Conservation (phyloP, 2,113 vertebrate genomes). For the Lycaon pictus region DNA sequence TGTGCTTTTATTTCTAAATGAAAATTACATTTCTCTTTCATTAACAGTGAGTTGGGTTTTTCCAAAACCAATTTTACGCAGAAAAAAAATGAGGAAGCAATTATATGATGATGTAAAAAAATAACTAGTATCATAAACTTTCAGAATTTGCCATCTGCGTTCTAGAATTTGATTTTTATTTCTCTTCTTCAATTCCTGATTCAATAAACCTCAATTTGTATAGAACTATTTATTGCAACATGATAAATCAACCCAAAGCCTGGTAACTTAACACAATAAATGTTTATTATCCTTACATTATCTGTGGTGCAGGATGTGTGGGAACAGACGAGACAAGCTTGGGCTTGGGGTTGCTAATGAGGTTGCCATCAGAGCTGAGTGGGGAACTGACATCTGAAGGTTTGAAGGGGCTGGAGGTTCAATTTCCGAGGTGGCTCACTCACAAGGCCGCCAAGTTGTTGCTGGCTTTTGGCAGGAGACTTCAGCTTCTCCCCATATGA, state of each 20-base stretch:
- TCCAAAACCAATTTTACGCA: neutral
- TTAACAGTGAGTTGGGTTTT: neutral
- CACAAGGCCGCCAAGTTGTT: neutral
- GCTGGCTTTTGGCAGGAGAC: neutral
- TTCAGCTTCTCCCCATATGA: neutral
- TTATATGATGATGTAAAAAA: neutral
- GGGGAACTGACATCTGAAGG: neutral
- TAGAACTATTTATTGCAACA: neutral
- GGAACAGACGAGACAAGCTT: neutral
- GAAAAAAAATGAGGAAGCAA: neutral
- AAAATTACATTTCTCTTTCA: conserved; percentile 28
- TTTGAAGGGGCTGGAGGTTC: neutral
- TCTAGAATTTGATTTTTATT: conserved; percentile 15
- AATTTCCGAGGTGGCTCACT: neutral
- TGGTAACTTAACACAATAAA: neutral
- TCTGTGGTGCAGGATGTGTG: neutral
- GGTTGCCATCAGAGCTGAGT: neutral
- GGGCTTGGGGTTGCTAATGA: neutral
- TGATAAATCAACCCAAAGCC: neutral
- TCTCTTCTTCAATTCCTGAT: conserved; percentile 4
- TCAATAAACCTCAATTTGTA: conserved; percentile 11
- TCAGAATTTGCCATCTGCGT: neutral
- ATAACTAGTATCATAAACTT: neutral
- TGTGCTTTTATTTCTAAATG: neutral
- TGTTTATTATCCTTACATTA: neutral